Percentiles rank a stretch among this genome's conserved stretches.
phyloP scores from a whole-genome alignment of 1,140 invertebrate genomes.

The Oedothorax gibbosus region DNA sequence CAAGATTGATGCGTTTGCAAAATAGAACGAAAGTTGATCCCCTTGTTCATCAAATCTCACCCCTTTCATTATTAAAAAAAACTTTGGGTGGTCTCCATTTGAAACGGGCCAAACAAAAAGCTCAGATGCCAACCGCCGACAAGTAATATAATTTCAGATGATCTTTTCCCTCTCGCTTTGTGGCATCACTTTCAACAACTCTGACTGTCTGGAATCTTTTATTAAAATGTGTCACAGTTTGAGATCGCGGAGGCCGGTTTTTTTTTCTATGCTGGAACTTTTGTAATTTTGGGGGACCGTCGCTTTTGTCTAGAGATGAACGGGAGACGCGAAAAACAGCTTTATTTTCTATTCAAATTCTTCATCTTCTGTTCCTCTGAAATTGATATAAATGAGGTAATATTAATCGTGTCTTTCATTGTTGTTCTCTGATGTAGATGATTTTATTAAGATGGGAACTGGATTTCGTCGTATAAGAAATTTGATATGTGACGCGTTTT shows the following conservation, averaged over 20 bases:
- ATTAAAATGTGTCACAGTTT: constrained; percentile 42
- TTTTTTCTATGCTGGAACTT: constrained; percentile 7
- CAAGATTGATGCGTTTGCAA: constrained; percentile 12
- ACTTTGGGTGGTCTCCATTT: constrained; percentile 21
- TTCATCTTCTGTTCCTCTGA: constrained; percentile 12
- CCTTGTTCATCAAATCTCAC: constrained; percentile 7
- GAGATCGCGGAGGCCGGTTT: background rate
- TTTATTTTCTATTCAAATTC: background rate
- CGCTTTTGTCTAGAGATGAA: constrained; percentile 34
- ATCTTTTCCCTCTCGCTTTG: constrained; percentile 22
- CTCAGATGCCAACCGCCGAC: background rate
- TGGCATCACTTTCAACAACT: constrained; percentile 8
- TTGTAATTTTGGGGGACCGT: background rate
- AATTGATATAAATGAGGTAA: constrained; percentile 41
- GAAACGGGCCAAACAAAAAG: constrained; percentile 19
- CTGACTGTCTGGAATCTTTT: constrained; percentile 10
- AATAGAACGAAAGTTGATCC: background rate
- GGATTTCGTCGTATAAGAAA: constrained; percentile 6
- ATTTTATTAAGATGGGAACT: background rate
- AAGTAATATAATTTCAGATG: constrained; percentile 9
- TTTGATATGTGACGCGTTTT: background rate
- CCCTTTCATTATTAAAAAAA: constrained; percentile 31
- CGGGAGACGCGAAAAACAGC: constrained; percentile 9
- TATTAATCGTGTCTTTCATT: constrained; percentile 5
- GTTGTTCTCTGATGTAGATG: background rate